phyloP scores from a whole-genome alignment of 1,140 invertebrate genomes.

The Caenorhabditis remanei region DNA sequence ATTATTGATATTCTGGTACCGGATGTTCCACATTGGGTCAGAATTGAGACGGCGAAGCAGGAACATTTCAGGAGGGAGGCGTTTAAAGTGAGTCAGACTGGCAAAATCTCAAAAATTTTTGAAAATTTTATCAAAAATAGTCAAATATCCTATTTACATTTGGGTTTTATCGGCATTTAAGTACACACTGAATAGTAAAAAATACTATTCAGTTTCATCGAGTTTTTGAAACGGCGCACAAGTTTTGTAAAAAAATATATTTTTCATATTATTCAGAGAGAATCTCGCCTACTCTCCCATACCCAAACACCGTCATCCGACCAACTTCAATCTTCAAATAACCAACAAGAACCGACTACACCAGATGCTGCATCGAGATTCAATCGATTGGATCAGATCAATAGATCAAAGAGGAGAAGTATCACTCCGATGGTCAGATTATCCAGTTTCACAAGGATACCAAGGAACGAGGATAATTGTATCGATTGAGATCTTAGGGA shows the following conservation, averaged over 20 bases:
- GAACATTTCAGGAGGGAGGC: constrained; percentile 81
- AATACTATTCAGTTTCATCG: neutral
- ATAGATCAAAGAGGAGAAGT: constrained; percentile 50
- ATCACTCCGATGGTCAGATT: constrained; percentile 59
- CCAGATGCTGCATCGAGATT: neutral
- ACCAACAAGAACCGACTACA: neutral
- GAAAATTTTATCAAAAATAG: too few relatives aligned
- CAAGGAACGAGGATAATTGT: constrained; percentile 10
- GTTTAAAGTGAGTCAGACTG: constrained; percentile 78
- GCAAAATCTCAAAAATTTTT: too few relatives aligned
- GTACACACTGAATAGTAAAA: too few relatives aligned
- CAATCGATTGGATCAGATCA: constrained; percentile 2
- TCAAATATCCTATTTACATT: too few relatives aligned
- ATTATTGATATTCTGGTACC: constrained; percentile 88
- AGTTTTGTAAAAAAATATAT: neutral
- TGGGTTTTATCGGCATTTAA: too few relatives aligned
- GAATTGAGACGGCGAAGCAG: constrained; percentile 80
- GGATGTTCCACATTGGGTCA: constrained; percentile 89
- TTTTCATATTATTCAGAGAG: neutral
- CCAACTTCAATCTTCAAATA: neutral
- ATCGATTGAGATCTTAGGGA: neutral
- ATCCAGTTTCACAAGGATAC: constrained; percentile 34
- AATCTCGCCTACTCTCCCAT: constrained; percentile 51
- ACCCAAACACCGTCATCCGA: constrained; percentile 19
- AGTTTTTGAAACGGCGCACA: neutral